Base-by-base conservation (phyloP, 2,113 vertebrate species). In the Neodon shergylaensis region DNA sequence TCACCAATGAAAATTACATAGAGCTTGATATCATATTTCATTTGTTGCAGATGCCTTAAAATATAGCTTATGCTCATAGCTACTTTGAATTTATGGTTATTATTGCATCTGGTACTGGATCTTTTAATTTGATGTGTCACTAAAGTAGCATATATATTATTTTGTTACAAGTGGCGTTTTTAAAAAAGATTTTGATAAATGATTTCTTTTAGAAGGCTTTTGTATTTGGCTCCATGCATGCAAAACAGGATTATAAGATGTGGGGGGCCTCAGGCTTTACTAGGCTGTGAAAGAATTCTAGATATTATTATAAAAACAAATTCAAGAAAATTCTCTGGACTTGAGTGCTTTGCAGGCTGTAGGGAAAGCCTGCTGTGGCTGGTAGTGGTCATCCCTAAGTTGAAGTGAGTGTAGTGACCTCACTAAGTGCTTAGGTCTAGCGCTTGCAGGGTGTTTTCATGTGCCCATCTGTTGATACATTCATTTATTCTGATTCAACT, bases 131-230 rank as follows among this genome's bases (percentile, higher is more conserved):
- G 90, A 95, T 76, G 42, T 82, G 74, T 86, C 91, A 66, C 24
- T 96, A 76, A 95, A 96, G 85, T 76, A 94, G 28, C 47, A 65
- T 22, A 82, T 81, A 68, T 88, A 92, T 93, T 92, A 87, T 97
- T 88, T 70, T 49, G 84, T 88, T 86, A 58, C 21, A 87, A 33
- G 70, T 49, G 42, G 24, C 10, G 22, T 82, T 66, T 92, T 82
- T 49, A 9, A 82, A 78, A 88, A 78, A 39, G 63, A 63, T 84
- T 84, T 72, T 93, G 74, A 87, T 95, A 90, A 84, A 52, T 96
- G 28, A 54, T 63, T 88, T 81, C 66, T 91, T 82, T 90, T 82
- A 24, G 14, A 90, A 90, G 36, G n/a, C 39, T 49, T 92, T 88
- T 85, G n/a, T 76, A 65, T 90, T 88, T 74, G n/a, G 47, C 21